Base-by-base conservation (phyloP, 2,888 invertebrate genomes). In the Agriopis marginaria region DNA sequence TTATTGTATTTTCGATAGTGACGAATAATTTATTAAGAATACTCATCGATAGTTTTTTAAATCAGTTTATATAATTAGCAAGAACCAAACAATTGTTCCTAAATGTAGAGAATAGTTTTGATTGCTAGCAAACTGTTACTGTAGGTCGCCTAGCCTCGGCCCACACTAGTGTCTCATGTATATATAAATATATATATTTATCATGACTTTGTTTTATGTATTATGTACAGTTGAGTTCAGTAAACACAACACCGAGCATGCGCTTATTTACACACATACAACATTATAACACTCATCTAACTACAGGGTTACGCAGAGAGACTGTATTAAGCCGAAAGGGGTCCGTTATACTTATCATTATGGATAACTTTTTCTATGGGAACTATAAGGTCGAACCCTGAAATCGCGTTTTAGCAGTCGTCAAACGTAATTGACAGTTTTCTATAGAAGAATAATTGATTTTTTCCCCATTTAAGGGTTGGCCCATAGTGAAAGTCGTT, bases 221-320 rank as follows among this genome's bases (percentile, higher is more conserved):
- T 45, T 58, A 56, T 58, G 12, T 63, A 55, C 44, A 45, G 14
- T 23, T 7, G 23, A 51, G 47, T 63, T 49, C 45, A 49, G 32
- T 32, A 42, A 23, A 42, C 23, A 64, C 0, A 42, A 68, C 59
- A 45, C 63, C 61, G 12, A 12, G 68, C 64, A 68, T 68, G 68
- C 23, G 10, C 10, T 9, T 10, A 3, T 17, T 17, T 10, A 56
- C 10, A 50, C 32, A 17, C 53, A 39, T 51, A 32, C 5, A 5
- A 23, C 5, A 32, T 3, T n/a, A 5, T 32, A 61, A 50, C 14
- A 55, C 0, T 45, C 14, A 59, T 65, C 14, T 7, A 17, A 23
- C 12, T 23, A 40, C 12, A 32, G 32, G 32, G 32, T 32, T 3
- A 32, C 32, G 32, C 32, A 32, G 32, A 32, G 3, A 32, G 32